A percentile compares a stretch with the other conserved stretches of the same genome.
Conservation (phyloP, 53 echinoderm and acorn worm species). For the Mesocentrotus franciscanus region DNA sequence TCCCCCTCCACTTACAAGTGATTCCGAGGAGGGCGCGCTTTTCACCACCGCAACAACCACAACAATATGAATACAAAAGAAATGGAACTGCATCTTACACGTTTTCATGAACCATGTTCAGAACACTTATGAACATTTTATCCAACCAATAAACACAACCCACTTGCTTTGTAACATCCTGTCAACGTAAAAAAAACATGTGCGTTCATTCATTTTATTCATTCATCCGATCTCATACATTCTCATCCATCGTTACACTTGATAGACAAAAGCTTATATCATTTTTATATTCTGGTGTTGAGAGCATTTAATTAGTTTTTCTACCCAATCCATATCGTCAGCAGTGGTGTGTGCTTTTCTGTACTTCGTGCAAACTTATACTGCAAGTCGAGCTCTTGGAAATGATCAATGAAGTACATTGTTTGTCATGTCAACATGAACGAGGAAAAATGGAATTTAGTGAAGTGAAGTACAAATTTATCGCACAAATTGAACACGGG, state of each 20-base stretch:
- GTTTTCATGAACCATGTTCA: no score
- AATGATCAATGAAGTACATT: conserved; percentile 26
- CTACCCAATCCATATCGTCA: conserved; percentile 17
- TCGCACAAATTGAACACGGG: conserved; percentile 8
- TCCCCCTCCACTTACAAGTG: not conserved
- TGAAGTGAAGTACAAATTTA: not conserved
- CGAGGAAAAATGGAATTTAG: not conserved
- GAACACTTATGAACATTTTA: no score
- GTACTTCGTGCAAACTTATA: not conserved
- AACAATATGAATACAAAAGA: no score
- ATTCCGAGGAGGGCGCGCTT: not conserved
- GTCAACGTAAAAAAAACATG: not conserved
- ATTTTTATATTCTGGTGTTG: not conserved
- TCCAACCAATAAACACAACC: no score
- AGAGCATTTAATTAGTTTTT: conserved; percentile 30
- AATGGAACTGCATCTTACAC: no score
- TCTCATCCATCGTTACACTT: not conserved
- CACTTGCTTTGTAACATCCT: not conserved
- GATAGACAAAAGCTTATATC: not conserved
- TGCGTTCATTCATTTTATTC: conserved; percentile 1
- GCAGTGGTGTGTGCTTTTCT: not conserved
- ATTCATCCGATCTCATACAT: not conserved
- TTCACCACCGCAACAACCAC: not conserved
- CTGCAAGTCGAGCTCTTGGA: not conserved
- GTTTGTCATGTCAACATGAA: conserved; percentile 18